These are phyloP conservation scores for Danio choprae DNA, from an alignment of 2,797 vertebrate species.

Conservation along the genomic window DNA sequence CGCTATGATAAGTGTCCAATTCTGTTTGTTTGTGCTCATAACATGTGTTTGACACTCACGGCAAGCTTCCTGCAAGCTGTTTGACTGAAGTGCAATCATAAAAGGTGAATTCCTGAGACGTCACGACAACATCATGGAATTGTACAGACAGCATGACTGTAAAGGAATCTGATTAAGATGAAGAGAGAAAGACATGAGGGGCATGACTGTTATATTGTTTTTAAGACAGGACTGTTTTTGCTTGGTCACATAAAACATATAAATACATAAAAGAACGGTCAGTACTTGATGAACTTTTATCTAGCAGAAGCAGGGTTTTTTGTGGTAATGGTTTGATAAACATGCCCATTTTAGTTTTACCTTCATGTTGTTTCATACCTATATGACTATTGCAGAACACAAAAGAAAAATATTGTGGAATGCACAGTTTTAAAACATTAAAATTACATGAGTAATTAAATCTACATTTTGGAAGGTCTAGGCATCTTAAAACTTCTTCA, in stretches of 20 bases:
- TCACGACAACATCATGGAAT: conserved; percentile 84
- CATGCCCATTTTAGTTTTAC: not conserved
- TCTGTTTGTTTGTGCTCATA: not conserved
- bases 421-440: not conserved
- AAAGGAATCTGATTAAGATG: conserved; percentile 83
- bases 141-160: conserved; percentile 86
- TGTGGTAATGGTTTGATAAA: not conserved
- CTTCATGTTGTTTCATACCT: not conserved
- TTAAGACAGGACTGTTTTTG: not conserved
- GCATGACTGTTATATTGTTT: not conserved
- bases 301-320: not conserved
- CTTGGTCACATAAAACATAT: not conserved
- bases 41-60: conserved; percentile 80
- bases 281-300: not conserved
- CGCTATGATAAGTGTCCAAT: not conserved
- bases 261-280: not conserved
- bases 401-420: not conserved
- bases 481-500: not conserved
- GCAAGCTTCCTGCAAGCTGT: conserved; percentile 85
- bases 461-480: not conserved
- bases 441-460: not conserved
- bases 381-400: not conserved
- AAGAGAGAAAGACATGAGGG: conserved; percentile 21
- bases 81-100: conserved; percentile 92
- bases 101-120: conserved; percentile 86